Conservation (phyloP, 2,888 invertebrate genomes). For the Aporophyla lueneburgensis region DNA sequence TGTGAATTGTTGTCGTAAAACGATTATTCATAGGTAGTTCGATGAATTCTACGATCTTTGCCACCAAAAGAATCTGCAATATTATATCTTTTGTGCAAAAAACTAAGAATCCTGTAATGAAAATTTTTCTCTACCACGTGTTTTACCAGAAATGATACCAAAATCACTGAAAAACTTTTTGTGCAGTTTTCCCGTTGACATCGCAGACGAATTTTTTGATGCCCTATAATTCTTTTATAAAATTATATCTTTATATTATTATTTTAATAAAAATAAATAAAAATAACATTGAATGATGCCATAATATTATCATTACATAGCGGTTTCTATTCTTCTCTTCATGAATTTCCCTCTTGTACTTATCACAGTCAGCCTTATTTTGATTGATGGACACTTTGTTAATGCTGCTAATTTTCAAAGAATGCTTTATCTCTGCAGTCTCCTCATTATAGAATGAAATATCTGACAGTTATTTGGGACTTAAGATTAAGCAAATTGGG, state of each 20-base stretch:
- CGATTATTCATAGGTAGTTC: not conserved
- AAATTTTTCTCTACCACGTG: not conserved
- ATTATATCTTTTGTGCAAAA: not conserved
- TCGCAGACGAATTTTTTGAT: too few relatives aligned
- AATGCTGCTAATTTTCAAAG: conserved; percentile 31
- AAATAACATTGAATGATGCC: not conserved
- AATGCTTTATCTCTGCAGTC: conserved; percentile 9
- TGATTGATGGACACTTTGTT: conserved; percentile 41
- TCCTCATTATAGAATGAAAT: conserved; percentile 29
- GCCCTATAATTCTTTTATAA: too few relatives aligned
- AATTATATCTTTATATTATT: too few relatives aligned
- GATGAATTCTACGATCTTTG: not conserved
- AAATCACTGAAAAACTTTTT: not conserved
- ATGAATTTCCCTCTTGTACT: conserved; percentile 3
- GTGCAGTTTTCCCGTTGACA: too few relatives aligned
- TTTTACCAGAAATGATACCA: not conserved
- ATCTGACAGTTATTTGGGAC: conserved; percentile 41
- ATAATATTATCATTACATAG: not conserved
- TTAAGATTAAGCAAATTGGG: conserved; percentile 16
- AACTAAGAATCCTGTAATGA: not conserved
- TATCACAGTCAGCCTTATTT: conserved; percentile 24
- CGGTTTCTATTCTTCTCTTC: not conserved
- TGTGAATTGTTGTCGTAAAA: not conserved
- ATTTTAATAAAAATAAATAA: too few relatives aligned
- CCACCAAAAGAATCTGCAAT: not conserved